phyloP scores from a whole-genome alignment of 1,140 invertebrate species.

The Calliphora vicina region DNA sequence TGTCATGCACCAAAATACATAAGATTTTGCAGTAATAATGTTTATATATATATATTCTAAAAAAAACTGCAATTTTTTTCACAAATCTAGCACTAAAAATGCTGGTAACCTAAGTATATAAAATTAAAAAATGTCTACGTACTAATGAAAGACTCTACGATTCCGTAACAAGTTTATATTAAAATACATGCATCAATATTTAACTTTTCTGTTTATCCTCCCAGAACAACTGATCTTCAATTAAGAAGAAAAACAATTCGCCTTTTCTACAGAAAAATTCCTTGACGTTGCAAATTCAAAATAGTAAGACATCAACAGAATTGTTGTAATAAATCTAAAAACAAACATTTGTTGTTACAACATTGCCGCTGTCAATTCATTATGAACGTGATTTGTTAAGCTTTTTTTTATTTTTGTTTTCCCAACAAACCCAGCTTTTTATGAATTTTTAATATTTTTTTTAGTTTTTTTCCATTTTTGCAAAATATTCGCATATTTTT shows the following conservation, averaged over 20 bases:
- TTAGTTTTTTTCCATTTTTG: neutral
- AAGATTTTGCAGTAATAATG: no score
- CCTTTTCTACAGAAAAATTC: neutral
- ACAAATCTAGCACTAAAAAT: no score
- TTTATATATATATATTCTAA: no score
- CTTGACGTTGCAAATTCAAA: neutral
- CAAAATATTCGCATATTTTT: neutral
- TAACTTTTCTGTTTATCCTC: no score
- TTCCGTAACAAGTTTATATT: no score
- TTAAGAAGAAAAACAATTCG: no score
- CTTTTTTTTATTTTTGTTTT: neutral
- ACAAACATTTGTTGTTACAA: neutral
- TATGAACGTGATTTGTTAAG: neutral
- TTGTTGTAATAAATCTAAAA: neutral
- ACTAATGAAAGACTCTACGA: no score
- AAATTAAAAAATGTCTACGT: no score
- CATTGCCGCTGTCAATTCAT: neutral
- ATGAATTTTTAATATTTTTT: conserved; percentile 6
- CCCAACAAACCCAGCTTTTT: neutral
- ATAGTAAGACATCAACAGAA: neutral
- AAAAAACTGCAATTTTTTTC: no score
- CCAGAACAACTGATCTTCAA: neutral
- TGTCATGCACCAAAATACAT: no score
- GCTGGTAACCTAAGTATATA: no score
- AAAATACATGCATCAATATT: no score